These are phyloP conservation scores for Salpingus planirostris DNA, from an alignment of 2,888 invertebrate genomes.

Conservation along the genomic window DNA sequence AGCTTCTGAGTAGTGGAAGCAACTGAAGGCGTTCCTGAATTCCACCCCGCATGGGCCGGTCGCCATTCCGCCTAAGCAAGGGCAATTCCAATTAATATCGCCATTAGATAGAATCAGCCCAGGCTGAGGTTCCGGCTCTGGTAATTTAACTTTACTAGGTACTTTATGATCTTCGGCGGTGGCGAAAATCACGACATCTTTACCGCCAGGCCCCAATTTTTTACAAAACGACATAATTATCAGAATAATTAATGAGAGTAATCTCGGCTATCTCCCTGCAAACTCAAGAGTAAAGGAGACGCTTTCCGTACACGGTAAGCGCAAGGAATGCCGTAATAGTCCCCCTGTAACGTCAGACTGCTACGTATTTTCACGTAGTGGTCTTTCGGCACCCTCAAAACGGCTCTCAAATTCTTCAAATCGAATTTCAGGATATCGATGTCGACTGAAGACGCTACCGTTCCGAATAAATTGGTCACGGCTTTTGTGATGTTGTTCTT, in stretches of 20 bases:
- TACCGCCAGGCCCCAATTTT: conserved; percentile 48
- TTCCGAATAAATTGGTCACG: conserved; percentile 49
- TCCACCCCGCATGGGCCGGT: conserved; percentile 91
- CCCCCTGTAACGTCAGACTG: conserved; percentile 47
- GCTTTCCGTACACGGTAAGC: conserved; percentile 48
- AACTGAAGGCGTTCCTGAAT: conserved; percentile 89
- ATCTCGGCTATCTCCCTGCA: conserved; percentile 37
- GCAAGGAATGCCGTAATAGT: conserved; percentile 46
- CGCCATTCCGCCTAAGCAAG: conserved; percentile 95
- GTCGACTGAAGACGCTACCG: conserved; percentile 45
- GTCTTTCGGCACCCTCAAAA: conserved; percentile 47
- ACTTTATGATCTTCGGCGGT: conserved; percentile 67
- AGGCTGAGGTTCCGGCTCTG: conserved; percentile 64
- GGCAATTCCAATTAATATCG: conserved; percentile 94
- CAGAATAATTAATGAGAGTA: conserved; percentile 40
- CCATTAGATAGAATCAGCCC: conserved; percentile 80
- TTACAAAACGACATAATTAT: conserved; percentile 45
- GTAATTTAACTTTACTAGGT: conserved; percentile 62
- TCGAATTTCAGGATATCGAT: conserved; percentile 53
- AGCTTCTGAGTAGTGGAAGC: conserved; percentile 84
- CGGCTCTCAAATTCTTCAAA: conserved; percentile 39
- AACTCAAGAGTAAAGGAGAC: conserved; percentile 39
- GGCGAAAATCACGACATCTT: conserved; percentile 78
- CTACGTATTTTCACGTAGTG: conserved; percentile 49
- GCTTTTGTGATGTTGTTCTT: conserved; percentile 50